Percentiles rank a stretch among this genome's conserved stretches.
Evolutionary conservation across 2,113 vertebrate genomes (phyloP).

Genomic region (Ia io): DNA sequence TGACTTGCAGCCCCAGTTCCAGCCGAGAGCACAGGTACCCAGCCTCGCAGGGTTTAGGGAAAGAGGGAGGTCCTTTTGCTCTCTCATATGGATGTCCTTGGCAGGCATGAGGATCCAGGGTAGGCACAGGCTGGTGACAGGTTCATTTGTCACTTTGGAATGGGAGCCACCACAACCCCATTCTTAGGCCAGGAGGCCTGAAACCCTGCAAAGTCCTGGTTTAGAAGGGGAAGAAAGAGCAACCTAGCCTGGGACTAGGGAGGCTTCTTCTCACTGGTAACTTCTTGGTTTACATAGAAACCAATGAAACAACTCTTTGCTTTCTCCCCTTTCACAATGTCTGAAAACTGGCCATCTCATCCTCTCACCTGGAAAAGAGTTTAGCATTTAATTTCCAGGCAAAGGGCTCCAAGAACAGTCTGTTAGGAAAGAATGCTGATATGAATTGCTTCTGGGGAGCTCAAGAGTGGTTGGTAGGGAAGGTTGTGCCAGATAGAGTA

Average conservation of each 20-base stretch:
- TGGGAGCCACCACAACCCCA: background rate
- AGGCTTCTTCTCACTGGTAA: background rate
- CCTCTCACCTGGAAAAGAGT: no score
- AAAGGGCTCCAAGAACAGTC: background rate
- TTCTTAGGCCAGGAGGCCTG: background rate
- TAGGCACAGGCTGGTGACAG: fast-evolving
- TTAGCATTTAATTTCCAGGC: background rate
- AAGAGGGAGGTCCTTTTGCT: background rate
- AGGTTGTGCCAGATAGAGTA: background rate
- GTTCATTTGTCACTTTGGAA: background rate
- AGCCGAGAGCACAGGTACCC: background rate
- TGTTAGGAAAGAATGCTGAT: background rate
- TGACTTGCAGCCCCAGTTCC: background rate
- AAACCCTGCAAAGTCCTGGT: background rate
- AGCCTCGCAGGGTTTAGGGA: background rate
- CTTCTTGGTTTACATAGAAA: background rate
- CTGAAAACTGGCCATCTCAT: background rate
- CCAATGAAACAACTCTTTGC: background rate
- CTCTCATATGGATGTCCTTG: background rate
- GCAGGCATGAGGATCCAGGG: background rate
- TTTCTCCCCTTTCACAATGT: background rate
- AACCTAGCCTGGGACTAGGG: background rate
- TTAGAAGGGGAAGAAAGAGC: background rate
- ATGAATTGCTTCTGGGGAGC: background rate
- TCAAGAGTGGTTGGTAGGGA: background rate